Conservation (phyloP, 2,113 vertebrate genomes). For the Tympanuchus pallidicinctus region DNA sequence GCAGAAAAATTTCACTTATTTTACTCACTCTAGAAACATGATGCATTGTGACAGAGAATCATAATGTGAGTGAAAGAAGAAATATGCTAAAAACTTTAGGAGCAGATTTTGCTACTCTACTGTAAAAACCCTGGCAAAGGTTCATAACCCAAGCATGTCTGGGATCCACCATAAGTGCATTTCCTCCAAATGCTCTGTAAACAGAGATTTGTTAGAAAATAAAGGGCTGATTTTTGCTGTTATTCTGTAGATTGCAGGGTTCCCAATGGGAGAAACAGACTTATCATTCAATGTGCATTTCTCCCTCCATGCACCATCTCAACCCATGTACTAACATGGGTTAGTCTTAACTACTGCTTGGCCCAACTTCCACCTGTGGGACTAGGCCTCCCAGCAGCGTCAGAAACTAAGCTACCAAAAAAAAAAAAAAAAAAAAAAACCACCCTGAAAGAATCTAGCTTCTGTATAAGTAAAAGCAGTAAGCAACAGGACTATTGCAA, state of each 20-base stretch:
- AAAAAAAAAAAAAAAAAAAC: not conserved
- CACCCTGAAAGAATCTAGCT: not conserved
- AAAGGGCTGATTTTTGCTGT: not conserved
- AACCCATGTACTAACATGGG: not conserved
- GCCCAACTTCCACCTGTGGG: not conserved
- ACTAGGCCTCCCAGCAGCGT: not conserved
- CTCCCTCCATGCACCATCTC: not conserved
- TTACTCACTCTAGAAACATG: not conserved
- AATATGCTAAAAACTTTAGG: not conserved
- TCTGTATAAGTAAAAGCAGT: not conserved
- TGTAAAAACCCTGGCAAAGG: not conserved
- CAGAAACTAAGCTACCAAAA: not conserved
- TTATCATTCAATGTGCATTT: not conserved
- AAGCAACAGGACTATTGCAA: not conserved
- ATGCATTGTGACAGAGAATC: not conserved
- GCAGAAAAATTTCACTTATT: not conserved
- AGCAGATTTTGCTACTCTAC: not conserved
- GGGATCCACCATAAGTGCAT: accelerated
- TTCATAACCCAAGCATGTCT: not conserved
- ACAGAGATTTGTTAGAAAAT: not conserved
- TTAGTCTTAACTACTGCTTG: not conserved
- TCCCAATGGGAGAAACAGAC: not conserved
- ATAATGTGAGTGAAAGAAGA: not conserved
- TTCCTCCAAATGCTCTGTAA: not conserved
- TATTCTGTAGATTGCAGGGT: not conserved